Base-by-base conservation (phyloP, 2,888 invertebrate genomes). In the Himalopsyche kuldschensis region DNA sequence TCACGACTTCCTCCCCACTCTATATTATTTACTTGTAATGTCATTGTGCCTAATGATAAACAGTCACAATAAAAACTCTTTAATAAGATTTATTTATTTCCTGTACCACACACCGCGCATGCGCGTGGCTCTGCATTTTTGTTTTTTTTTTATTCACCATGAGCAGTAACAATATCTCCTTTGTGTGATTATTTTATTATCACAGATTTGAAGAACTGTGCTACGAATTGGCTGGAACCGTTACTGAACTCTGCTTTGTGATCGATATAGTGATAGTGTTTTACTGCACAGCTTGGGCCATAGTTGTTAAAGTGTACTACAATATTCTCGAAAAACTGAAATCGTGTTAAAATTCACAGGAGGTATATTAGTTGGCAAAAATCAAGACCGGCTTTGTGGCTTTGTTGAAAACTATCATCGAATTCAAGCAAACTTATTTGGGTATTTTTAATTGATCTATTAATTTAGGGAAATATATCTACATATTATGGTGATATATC, bases 1-100 rank as follows among this genome's bases (percentile, higher is more conserved):
- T 76, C 32, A 76, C 76, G 35, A 76, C 41, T 35, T 41, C 76
- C 76, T 76, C 32, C n/a, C 76, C 31, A n/a, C 80, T 80, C 30
- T 17, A 75, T 75, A 81, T 75, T 69, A 75, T 78, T 78, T 78
- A 78, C 78, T 78, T 81, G 81, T 81, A 81, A 41, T 32, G 81
- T 81, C 81, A 81, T 81, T 81, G 81, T 81, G 77, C 48, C 41
- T 81, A 78, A 81, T 81, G 81, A 81, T 77, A 69, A 69, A 30
- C 69, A 30, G 27, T 32, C 35, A 75, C 17, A 30, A 46, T 76
- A 76, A 76, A 76, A 76, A 76, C 75, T 30, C 20, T 76, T 35
- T 69, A 69, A 69, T 69, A 69, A 27, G 69, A 69, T 69, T 69
- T 69, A 69, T 69, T 69, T 69, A 69, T 69, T 69, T 30, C 69